A percentile compares a stretch with the other conserved stretches of the same genome.
These are phyloP conservation scores for Tupiocoris notatus DNA, from an alignment of 2,888 invertebrate genomes.

Conservation along the genomic window DNA sequence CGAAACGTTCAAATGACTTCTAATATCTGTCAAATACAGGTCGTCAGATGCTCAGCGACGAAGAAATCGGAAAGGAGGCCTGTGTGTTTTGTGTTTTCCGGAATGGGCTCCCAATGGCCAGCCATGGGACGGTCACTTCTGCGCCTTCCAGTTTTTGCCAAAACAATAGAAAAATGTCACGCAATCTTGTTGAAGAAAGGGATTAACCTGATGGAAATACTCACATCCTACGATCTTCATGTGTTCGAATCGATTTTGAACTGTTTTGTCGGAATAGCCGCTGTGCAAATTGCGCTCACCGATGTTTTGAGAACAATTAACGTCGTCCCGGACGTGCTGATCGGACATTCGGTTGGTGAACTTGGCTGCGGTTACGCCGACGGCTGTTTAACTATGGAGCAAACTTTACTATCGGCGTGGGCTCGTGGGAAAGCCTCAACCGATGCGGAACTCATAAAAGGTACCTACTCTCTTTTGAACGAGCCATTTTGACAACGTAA, in stretches of 20 bases:
- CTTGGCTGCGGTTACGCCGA: constrained; percentile 67
- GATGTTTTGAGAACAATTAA: constrained; percentile 64
- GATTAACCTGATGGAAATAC: constrained; percentile 63
- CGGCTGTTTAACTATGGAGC: constrained; percentile 62
- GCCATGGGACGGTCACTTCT: constrained; percentile 68
- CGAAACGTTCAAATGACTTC: not conserved
- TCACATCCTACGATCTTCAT: constrained; percentile 61
- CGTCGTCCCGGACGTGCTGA: constrained; percentile 68
- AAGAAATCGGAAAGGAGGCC: constrained; percentile 54
- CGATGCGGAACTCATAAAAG: constrained; percentile 53
- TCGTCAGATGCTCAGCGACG: too few relatives aligned
- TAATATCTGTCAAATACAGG: not conserved
- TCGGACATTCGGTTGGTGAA: constrained; percentile 69
- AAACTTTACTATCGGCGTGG: constrained; percentile 63
- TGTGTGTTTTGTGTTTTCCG: constrained; percentile 69
- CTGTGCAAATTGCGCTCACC: constrained; percentile 64
- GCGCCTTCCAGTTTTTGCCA: constrained; percentile 66
- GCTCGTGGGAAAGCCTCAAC: constrained; percentile 58
- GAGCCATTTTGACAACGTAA: too few relatives aligned
- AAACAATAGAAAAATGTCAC: constrained; percentile 63
- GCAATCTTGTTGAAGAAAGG: constrained; percentile 61
- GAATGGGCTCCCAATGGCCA: constrained; percentile 74
- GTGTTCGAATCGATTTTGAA: constrained; percentile 66
- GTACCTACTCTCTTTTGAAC: too few relatives aligned
- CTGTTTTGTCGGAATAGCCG: constrained; percentile 73